Evolutionary conservation across 2,888 invertebrate species (phyloP).

Genomic region (Dicranocentrus wangi): DNA sequence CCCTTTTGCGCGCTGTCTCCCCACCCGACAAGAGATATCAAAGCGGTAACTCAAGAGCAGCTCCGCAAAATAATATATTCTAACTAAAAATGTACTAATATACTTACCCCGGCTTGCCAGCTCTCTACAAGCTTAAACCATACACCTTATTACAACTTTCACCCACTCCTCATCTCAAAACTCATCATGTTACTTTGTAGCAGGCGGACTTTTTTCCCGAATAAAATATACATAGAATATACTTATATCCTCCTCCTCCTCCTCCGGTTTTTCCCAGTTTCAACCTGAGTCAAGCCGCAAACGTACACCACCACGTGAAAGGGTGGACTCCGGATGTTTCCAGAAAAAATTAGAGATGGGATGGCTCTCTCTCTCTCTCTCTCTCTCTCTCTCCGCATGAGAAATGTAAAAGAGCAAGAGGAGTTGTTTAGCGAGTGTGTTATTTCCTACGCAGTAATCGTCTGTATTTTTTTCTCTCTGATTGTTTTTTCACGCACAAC

Average conservation of each 20-base stretch:
- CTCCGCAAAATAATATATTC: not conserved
- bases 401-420: no score
- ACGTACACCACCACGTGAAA: not conserved
- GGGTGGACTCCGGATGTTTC: not conserved
- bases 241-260: no score
- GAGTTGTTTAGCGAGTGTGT: no score
- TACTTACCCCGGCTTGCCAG: not conserved
- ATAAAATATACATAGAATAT: no score
- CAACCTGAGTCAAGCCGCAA: no score
- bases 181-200: constrained; percentile 3
- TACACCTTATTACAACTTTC: constrained; percentile 27
- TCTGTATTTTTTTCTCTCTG: constrained; percentile 26
- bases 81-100: not conserved
- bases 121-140: not conserved
- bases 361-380: no score
- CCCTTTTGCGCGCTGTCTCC: not conserved
- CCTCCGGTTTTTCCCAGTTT: no score
- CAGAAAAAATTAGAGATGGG: no score
- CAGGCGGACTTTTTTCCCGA: not conserved
- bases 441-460: no score
- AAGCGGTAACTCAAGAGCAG: constrained; percentile 2
- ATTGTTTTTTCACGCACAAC: constrained; percentile 62
- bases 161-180: constrained; percentile 23
- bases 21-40: not conserved
- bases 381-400: no score